Conservation (phyloP, 2,888 invertebrate species). For the Amblyjoppa proteus region DNA sequence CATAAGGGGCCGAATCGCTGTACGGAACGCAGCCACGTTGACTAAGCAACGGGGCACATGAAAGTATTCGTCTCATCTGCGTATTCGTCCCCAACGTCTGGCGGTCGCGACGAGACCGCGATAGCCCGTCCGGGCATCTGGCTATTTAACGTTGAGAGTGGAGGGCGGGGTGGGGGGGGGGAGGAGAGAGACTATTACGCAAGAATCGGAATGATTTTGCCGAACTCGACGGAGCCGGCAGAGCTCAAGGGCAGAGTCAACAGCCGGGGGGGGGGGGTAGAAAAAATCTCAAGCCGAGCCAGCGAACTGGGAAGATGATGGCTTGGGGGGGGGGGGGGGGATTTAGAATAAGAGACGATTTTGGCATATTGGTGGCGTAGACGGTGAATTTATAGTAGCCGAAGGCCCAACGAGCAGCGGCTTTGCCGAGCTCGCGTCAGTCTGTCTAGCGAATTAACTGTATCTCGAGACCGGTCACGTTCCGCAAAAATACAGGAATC, state of each 20-base stretch:
- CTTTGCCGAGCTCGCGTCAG: conserved; percentile 60
- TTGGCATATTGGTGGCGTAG: conserved; percentile 18
- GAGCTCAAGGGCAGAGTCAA: conserved; percentile 57
- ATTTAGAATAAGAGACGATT: conserved; percentile 9
- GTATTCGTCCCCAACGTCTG: conserved; percentile 51
- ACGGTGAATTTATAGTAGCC: conserved; percentile 30
- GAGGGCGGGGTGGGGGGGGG: background rate
- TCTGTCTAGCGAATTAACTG: conserved; percentile 72
- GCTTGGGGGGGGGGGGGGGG: conserved; percentile 7
- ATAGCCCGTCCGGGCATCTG: conserved; percentile 55
- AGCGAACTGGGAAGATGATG: conserved; percentile 11
- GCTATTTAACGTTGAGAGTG: conserved; percentile 58
- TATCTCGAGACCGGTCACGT: conserved; percentile 61
- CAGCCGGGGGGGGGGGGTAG: background rate
- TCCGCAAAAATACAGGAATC: conserved; percentile 40
- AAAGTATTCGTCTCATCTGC: conserved; percentile 17
- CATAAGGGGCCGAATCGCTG: background rate
- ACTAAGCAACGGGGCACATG: background rate
- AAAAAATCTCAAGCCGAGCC: background rate
- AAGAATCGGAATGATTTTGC: conserved; percentile 64
- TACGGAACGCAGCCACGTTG: background rate
- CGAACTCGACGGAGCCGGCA: conserved; percentile 54
- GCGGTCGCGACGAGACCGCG: conserved; percentile 38
- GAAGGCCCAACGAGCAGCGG: conserved; percentile 8
- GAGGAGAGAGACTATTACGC: conserved; percentile 50